phyloP scores from a whole-genome alignment of 2,797 vertebrate species.

The Pogonophryne albipinna region DNA sequence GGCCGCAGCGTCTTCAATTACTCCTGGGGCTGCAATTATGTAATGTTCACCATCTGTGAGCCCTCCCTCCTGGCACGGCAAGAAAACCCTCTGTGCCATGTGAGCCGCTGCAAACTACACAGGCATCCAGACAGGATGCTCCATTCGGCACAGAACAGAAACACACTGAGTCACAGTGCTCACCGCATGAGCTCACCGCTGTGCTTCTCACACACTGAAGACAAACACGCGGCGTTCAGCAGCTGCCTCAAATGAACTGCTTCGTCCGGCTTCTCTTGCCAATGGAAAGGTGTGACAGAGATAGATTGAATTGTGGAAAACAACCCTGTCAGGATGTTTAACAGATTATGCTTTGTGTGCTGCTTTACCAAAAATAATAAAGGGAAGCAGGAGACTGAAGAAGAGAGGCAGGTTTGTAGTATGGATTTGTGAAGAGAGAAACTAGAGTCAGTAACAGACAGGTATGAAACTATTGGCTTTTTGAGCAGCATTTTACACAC shows the following conservation, averaged over 20 bases:
- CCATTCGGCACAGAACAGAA: constrained; percentile 44
- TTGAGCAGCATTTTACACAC: too few species aligned
- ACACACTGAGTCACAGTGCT: constrained; percentile 47
- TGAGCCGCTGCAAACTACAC: constrained; percentile 52
- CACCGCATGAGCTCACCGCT: constrained; percentile 31
- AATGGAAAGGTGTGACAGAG: background rate
- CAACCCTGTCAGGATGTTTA: background rate
- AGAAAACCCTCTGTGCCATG: constrained; percentile 61
- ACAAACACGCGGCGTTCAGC: constrained; percentile 10
- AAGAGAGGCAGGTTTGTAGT: background rate
- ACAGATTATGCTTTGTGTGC: background rate
- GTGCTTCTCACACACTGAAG: constrained; percentile 19
- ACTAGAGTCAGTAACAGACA: background rate
- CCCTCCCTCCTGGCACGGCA: constrained; percentile 55
- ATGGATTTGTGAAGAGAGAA: background rate
- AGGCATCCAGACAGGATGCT: constrained; percentile 45
- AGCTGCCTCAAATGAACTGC: constrained; percentile 9
- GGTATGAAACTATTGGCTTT: background rate
- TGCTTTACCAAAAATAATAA: background rate
- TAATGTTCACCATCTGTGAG: constrained; percentile 82
- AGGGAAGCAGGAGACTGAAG: background rate
- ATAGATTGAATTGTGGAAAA: background rate
- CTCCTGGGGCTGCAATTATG: constrained; percentile 79
- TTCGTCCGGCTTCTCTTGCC: background rate
- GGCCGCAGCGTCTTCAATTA: constrained; percentile 75